A percentile compares a stretch with the other conserved stretches of the same genome.
Conservation (phyloP, 2,113 vertebrate species). For the Chaetorhynchus papuensis region DNA sequence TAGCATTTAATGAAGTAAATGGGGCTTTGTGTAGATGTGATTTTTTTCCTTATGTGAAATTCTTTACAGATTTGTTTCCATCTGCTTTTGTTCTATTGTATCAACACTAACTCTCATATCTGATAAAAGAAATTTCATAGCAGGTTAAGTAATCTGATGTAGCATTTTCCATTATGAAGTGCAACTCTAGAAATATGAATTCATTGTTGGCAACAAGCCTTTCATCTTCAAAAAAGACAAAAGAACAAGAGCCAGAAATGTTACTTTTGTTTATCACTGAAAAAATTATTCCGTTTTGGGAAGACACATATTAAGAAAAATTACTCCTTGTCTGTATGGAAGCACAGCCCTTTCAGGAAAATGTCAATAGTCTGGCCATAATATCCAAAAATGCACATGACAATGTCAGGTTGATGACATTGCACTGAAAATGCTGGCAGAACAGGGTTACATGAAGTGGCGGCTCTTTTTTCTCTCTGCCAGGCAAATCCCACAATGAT, state of each 20-base stretch:
- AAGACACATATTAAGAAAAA: neutral
- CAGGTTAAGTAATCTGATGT: neutral
- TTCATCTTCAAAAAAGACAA: neutral
- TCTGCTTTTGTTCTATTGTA: neutral
- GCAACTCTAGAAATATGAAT: neutral
- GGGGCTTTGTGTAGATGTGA: neutral
- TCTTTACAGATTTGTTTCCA: constrained; percentile 8
- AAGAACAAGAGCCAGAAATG: neutral
- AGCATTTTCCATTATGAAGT: neutral
- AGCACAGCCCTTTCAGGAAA: neutral
- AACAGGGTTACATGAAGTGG: neutral
- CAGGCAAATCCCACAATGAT: neutral
- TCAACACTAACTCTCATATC: neutral
- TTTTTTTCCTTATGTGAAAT: neutral
- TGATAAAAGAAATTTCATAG: neutral
- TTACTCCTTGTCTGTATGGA: neutral
- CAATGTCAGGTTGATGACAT: neutral
- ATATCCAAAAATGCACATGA: neutral
- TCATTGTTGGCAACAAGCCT: neutral
- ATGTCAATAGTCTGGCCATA: neutral
- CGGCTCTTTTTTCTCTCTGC: neutral
- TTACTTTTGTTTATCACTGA: neutral
- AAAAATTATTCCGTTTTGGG: neutral
- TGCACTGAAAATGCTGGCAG: neutral
- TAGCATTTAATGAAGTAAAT: neutral